A percentile compares a stretch with the other conserved stretches of the same genome.
Evolutionary conservation across 2,888 invertebrate genomes (phyloP).

Genomic region (Drosophila imparisetae): DNA sequence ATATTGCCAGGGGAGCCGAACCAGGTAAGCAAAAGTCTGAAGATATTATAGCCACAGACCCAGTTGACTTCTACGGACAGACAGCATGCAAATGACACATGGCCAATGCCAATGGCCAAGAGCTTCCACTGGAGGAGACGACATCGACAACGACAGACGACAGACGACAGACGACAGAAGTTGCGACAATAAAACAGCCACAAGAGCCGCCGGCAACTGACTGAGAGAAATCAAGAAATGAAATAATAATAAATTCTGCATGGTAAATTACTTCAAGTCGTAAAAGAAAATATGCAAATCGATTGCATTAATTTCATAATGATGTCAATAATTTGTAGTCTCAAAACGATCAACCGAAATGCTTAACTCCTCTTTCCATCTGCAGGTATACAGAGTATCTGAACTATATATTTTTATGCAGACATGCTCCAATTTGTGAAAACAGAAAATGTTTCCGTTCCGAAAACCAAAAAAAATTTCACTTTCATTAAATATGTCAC

Average conservation of each 20-base stretch:
- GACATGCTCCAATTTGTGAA: neutral
- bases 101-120: conserved; percentile 38
- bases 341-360: conserved; percentile 21
- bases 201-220: conserved; percentile 64
- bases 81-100: conserved; percentile 56
- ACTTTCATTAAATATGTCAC: neutral
- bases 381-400: neutral
- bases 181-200: conserved; percentile 65
- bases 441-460: neutral
- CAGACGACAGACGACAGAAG: conserved; percentile 36
- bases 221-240: conserved; percentile 73
- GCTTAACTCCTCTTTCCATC: neutral
- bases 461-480: neutral
- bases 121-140: conserved; percentile 12
- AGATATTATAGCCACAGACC: conserved; percentile 35
- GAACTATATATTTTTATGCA: neutral
- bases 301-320: conserved; percentile 79
- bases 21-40: conserved; percentile 58
- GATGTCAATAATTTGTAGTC: conserved; percentile 69
- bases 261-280: conserved; percentile 75
- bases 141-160: neutral
- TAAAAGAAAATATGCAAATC: conserved; percentile 81
- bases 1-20: conserved; percentile 26
- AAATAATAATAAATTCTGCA: conserved; percentile 80
- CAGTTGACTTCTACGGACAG: neutral